A percentile compares a stretch with the other conserved stretches of the same genome.
Conservation (phyloP, 2,888 invertebrate species). For the Andrena dorsata region DNA sequence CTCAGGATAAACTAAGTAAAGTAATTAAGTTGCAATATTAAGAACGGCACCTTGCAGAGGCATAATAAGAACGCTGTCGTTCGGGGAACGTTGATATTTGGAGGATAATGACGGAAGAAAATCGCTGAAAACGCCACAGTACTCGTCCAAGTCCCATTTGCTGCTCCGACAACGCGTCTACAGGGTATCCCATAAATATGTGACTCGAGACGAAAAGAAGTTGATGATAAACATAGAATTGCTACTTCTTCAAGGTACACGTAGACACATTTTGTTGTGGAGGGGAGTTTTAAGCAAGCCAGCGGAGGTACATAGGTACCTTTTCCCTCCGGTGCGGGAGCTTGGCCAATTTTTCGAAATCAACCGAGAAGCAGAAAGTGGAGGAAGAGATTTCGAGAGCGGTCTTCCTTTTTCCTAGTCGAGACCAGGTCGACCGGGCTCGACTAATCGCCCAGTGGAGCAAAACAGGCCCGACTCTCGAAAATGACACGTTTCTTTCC, state of each 20-base stretch:
- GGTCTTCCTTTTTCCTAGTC: neutral
- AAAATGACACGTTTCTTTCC: conserved; percentile 19
- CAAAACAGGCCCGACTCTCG: conserved; percentile 14
- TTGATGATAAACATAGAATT: neutral
- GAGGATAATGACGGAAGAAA: conserved; percentile 28
- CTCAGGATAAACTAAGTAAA: neutral
- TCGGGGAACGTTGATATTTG: conserved; percentile 14
- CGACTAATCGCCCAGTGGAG: conserved; percentile 27
- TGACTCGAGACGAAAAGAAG: neutral
- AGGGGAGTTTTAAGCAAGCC: neutral
- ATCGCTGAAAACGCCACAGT: conserved; percentile 22
- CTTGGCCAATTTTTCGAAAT: neutral
- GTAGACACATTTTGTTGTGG: no score
- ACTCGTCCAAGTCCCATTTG: conserved; percentile 19
- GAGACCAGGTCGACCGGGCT: conserved; percentile 4
- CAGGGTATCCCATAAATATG: neutral
- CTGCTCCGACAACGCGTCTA: conserved; percentile 4
- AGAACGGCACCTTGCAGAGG: conserved; percentile 3
- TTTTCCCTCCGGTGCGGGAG: neutral
- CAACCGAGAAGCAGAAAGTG: neutral
- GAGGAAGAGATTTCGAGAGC: neutral
- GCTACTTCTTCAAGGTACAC: neutral
- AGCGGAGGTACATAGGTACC: neutral
- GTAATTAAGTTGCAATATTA: conserved; percentile 7
- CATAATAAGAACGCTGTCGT: conserved; percentile 24